A percentile compares a stretch with the other conserved stretches of the same genome.
Evolutionary conservation across 2,797 vertebrate genomes (phyloP).

Genomic region (Cirrhinus mrigala): DNA sequence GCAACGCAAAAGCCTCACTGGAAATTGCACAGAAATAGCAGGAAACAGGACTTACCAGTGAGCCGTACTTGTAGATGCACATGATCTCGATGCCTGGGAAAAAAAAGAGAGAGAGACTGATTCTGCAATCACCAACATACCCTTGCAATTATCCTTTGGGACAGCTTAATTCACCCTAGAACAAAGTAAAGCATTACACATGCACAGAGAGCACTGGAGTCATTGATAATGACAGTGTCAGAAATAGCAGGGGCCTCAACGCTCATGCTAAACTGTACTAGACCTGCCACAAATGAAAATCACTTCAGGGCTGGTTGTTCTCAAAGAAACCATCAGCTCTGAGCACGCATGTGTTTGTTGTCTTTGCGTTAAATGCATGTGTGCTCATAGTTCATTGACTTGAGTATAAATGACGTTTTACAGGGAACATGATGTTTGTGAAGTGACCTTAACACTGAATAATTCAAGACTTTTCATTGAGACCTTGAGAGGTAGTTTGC

Average conservation of each 20-base stretch:
- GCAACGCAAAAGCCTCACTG: conserved; percentile 39
- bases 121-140: conserved; percentile 73
- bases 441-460: not conserved
- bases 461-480: not conserved
- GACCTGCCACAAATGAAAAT: conserved; percentile 16
- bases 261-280: conserved; percentile 2
- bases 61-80: conserved; percentile 98
- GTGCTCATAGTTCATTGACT: not conserved
- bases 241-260: conserved; percentile 24
- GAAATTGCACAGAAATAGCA: conserved; percentile 59
- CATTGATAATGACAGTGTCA: conserved; percentile 54
- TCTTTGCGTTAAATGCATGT: conserved; percentile 8
- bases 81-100: conserved; percentile 96
- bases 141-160: conserved; percentile 73
- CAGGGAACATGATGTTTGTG: not conserved
- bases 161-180: conserved; percentile 69
- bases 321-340: not conserved
- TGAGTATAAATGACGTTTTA: not conserved
- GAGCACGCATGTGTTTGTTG: conserved; percentile 1
- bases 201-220: conserved; percentile 66
- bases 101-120: conserved; percentile 60
- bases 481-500: not conserved
- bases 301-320: not conserved
- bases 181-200: conserved; percentile 66
- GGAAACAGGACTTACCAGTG: conserved; percentile 84